Evolutionary conservation across 2,888 invertebrate species (phyloP), one percentile per base, ranked within the genome.

Genomic region (Lutraria lutraria): DNA sequence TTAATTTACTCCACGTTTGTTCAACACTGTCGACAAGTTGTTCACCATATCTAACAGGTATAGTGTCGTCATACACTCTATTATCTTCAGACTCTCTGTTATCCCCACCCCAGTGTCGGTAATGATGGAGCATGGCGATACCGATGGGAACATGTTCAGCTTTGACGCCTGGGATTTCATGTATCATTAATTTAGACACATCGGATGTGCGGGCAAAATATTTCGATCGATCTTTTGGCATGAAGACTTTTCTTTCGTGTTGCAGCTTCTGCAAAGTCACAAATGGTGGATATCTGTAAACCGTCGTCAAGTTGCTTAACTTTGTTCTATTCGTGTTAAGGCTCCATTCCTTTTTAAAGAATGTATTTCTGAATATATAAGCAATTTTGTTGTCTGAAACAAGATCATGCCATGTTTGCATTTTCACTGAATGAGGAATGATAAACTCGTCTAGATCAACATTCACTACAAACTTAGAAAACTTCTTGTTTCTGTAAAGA

Each of bases 401-500:
- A 72, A 84, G 68, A 54, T 76, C 76, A 29, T 60, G n/a, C 95
- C 95, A 95, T 29, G 89, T 92, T n/a, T 68, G 31, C 52, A 88
- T 82, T 21, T 85, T 34, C 25, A 85, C 54, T 21, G 89, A 80
- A 63, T 90, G 89, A 0, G 96, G 96, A 43, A 96, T 94, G 68
- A 96, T 94, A 85, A 96, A 95, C 90, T 96, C 96, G 87, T 96
- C 96, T 16, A 96, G 81, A 89, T 96, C 96, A 68, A 94, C 88
- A 89, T 94, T 95, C 12, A 95, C 96, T n/a, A 96, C 81, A 88
- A 94, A 96, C 53, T 94, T 88, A 29, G 93, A 93, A 31, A 85
- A 43, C 54, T 93, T 81, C 89, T 94, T 93, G 86, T 93, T 92
- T 83, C 96, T 91, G 87, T 96, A 95, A 2, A 96, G 93, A 89